These are phyloP conservation scores for Sinohyriopsis cumingii DNA, from an alignment of 2,888 invertebrate genomes.

Conservation along the genomic window DNA sequence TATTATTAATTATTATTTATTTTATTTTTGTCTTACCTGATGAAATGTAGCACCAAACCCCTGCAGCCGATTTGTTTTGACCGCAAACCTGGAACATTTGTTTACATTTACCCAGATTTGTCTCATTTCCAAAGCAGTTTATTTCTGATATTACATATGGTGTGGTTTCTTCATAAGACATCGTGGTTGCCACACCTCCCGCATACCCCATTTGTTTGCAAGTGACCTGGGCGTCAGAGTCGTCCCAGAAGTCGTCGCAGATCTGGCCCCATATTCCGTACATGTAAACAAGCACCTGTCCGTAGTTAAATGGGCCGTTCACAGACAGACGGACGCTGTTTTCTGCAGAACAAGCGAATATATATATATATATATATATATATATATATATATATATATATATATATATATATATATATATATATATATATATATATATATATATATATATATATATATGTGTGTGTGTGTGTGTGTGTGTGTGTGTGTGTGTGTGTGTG, in stretches of 20 bases:
- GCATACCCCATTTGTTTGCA: constrained; percentile 71
- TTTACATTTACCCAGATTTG: constrained; percentile 28
- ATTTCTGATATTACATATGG: constrained; percentile 39
- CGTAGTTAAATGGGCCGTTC: constrained; percentile 70
- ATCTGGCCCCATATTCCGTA: constrained; percentile 81
- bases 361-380: no score
- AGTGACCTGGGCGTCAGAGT: constrained; percentile 40
- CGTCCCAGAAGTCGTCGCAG: constrained; percentile 47
- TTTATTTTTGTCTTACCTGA: constrained; percentile 16
- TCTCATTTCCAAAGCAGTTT: constrained; percentile 43
- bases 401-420: no score
- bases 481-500: no score
- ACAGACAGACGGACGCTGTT: no score
- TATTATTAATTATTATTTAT: no score
- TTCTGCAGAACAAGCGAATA: no score
- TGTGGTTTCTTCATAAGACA: constrained; percentile 11
- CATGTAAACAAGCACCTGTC: constrained; percentile 80
- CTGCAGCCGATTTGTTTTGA: constrained; percentile 19
- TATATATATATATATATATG: no score
- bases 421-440: no score
- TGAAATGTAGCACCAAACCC: constrained; percentile 42
- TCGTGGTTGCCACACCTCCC: constrained; percentile 63
- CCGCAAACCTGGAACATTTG: constrained; percentile 28
- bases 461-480: no score
- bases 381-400: no score